Conservation (phyloP, 2,888 invertebrate species). For the Pterobdella sp. region DNA sequence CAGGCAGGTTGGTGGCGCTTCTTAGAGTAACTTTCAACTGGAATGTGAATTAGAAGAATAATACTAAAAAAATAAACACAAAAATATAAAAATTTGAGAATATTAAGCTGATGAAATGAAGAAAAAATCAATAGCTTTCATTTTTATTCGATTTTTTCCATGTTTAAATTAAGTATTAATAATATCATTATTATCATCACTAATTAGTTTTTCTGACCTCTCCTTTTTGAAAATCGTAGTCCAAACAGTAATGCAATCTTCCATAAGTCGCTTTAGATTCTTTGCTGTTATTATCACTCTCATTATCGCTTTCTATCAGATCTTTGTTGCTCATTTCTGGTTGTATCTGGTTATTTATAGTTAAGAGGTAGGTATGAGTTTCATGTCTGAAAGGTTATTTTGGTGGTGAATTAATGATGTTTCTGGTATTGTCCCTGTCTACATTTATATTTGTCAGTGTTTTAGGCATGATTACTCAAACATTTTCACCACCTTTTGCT, state of each 20-base stretch:
- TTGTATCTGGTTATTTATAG: constrained; percentile 26
- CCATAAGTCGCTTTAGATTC: constrained; percentile 61
- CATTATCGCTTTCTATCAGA: constrained; percentile 57
- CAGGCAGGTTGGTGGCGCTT: constrained; percentile 25
- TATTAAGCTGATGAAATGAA: background rate
- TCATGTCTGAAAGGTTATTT: background rate
- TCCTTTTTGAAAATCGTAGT: constrained; percentile 98
- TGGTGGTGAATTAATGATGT: background rate
- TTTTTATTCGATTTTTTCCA: background rate
- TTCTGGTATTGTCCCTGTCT: background rate
- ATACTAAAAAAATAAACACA: background rate
- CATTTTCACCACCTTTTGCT: too few relatives aligned
- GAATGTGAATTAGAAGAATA: too few relatives aligned
- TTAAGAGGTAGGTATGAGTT: background rate
- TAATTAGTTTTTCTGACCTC: constrained; percentile 68
- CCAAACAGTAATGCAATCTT: constrained; percentile 81
- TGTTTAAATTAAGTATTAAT: background rate
- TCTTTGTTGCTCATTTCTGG: constrained; percentile 56
- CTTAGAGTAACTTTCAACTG: constrained; percentile 26
- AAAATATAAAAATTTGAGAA: background rate
- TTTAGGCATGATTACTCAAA: too few relatives aligned
- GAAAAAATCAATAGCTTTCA: background rate
- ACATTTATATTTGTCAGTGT: too few relatives aligned
- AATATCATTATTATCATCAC: constrained; percentile 28
- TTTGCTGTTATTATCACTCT: constrained; percentile 54